Evolutionary conservation across 2,888 invertebrate genomes (phyloP), one percentile per base, ranked within the genome.

Genomic region (Apocheima hispidaria): DNA sequence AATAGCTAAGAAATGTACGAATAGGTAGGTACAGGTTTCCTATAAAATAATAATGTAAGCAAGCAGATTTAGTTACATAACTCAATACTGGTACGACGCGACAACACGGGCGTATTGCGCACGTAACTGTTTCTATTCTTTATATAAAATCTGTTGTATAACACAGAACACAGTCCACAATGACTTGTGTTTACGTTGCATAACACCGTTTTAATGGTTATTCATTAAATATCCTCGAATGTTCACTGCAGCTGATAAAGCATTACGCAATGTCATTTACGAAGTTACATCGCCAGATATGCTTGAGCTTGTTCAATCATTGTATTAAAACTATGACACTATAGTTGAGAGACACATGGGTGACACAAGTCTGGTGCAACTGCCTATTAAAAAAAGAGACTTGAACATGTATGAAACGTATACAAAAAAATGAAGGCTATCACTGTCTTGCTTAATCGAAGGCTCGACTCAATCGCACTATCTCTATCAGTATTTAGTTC

Each of bases 181-280:
- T 64, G 68, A 57, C 52, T 57, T 41, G 35, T 67, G 65, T n/a
- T n/a, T n/a, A 63, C 69, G 67, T 77, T 75, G 70, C 75, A 70
- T 76, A 77, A 75, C 65, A 53, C 63, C 53, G 60, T 56, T 68
- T 62, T 38, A 35, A 38, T 36, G 18, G 30, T 51, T 43, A 43
- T 43, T 49, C 46, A 44, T 51, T 51, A n/a, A 40, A 40, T 23
- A 35, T 16, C 28, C 23, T 21, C 40, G 9, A 4, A 38, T 38
- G 38, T 28, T 28, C 35, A 4, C 12, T 40, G 30, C 28, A 40
- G 21, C 33, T 40, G 46, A 52, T 46, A 52, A 44, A 53, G 30
- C 23, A 59, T 59, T 38, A 52, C 40, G 46, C 18, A 59, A 52
- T 23, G 28, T 12, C 26, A 38, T 16, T 33, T 30, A 40, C 30